A percentile compares a stretch with the other conserved stretches of the same genome.
Conservation (phyloP, 2,797 vertebrate species). For the Tapera naevia region DNA sequence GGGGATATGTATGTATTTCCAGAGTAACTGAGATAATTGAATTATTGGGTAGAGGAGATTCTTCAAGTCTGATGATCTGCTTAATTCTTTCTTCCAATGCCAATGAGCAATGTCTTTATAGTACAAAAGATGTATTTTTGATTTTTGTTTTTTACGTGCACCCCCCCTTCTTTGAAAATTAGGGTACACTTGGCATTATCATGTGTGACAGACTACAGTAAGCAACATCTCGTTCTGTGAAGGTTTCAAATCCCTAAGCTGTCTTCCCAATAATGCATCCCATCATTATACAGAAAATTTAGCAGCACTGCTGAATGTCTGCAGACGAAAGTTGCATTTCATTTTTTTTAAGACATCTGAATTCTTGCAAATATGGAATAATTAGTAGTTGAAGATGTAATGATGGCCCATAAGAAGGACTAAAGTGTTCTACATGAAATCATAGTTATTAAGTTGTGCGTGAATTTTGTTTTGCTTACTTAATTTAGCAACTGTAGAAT, state of each 20-base stretch:
- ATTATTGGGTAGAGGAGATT: not conserved
- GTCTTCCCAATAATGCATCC: not conserved
- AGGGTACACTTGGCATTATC: not conserved
- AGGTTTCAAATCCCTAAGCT: constrained; percentile 15
- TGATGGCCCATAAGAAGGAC: constrained; percentile 50
- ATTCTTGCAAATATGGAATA: constrained; percentile 45
- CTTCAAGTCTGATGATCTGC: not conserved
- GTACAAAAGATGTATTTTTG: not conserved
- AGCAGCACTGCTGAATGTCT: not conserved
- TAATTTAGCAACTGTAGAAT: constrained; percentile 59
- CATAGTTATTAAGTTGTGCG: constrained; percentile 55
- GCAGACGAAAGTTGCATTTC: constrained; percentile 54
- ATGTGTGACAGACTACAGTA: constrained; percentile 1
- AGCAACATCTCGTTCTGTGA: not conserved
- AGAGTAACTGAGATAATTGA: not conserved
- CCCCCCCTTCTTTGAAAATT: not conserved
- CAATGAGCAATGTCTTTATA: not conserved
- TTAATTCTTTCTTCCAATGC: constrained; percentile 1
- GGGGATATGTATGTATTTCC: not conserved
- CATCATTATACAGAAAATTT: constrained; percentile 40
- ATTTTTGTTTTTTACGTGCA: not conserved
- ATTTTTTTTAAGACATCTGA: constrained; percentile 56
- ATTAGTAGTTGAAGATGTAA: constrained; percentile 60
- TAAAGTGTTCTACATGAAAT: constrained; percentile 53
- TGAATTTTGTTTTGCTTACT: constrained; percentile 7